A percentile compares a stretch with the other conserved stretches of the same genome.
Conservation (phyloP, 1,140 invertebrate genomes). For the Rhopalosiphum maidis region DNA sequence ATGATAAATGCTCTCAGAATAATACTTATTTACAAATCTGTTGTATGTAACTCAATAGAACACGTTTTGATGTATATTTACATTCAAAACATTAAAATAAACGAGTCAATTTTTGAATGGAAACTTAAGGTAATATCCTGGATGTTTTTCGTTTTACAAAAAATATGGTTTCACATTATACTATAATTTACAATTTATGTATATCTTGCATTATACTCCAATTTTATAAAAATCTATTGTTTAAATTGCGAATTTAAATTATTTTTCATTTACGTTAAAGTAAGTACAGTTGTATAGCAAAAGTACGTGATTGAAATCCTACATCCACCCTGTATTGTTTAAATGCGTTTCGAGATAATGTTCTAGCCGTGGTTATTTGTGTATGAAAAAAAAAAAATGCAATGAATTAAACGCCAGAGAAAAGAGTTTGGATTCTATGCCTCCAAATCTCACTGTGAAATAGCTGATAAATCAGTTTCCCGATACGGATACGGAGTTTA, state of each 20-base stretch:
- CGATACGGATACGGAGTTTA: neutral
- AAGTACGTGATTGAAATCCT: neutral
- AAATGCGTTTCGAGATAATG: neutral
- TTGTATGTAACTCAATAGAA: neutral
- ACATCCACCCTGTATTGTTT: neutral
- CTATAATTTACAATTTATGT: too few relatives aligned
- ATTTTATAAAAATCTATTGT: neutral
- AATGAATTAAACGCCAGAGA: neutral
- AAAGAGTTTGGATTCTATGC: neutral
- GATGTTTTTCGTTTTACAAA: neutral
- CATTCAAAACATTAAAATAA: neutral
- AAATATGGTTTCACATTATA: neutral
- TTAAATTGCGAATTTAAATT: neutral
- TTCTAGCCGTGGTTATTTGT: neutral
- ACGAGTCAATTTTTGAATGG: neutral
- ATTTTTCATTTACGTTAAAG: neutral
- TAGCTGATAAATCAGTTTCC: constrained; percentile 3
- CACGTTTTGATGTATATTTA: neutral
- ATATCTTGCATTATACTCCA: neutral
- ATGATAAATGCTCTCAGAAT: neutral
- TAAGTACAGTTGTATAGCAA: neutral
- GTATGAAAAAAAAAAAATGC: neutral
- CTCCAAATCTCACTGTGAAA: neutral
- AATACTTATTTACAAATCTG: neutral
- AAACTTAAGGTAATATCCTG: too few relatives aligned